Evolutionary conservation across 2,888 invertebrate species (phyloP).

Genomic region (Acleris laterana): DNA sequence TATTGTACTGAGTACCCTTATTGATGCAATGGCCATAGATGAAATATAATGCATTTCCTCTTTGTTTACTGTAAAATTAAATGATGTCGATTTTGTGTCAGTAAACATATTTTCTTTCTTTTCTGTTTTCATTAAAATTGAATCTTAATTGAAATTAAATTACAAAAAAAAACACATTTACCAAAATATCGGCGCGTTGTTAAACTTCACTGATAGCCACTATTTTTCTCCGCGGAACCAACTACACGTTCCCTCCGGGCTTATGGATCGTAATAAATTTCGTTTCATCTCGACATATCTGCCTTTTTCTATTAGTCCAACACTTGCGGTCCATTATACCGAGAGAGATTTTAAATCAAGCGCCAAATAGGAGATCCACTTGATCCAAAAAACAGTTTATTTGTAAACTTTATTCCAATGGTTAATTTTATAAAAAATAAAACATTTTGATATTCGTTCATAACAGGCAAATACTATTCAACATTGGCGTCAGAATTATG

Average conservation of each 20-base stretch:
- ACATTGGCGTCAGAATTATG: no score
- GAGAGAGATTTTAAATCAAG: conserved; percentile 29
- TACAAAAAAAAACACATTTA: not conserved
- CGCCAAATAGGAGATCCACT: conserved; percentile 8
- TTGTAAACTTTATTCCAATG: no score
- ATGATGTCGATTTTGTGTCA: no score
- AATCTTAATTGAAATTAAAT: not conserved
- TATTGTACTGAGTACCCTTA: no score
- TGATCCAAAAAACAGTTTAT: conserved; percentile 1
- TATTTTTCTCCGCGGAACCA: conserved; percentile 64
- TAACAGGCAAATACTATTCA: no score
- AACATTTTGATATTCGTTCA: no score
- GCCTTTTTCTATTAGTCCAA: conserved; percentile 63
- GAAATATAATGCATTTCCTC: no score
- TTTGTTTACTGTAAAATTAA: no score
- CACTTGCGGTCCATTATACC: conserved; percentile 41
- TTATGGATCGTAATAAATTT: conserved; percentile 67
- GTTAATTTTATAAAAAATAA: no score
- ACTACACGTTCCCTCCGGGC: conserved; percentile 67
- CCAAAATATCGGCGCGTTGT: conserved; percentile 4
- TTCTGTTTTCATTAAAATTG: no score
- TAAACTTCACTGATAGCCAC: conserved; percentile 27
- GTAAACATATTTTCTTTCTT: no score
- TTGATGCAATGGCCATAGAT: no score
- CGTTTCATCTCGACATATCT: conserved; percentile 66